phyloP scores from a whole-genome alignment of 2,113 vertebrate species.

The Atractosteus spatula region DNA sequence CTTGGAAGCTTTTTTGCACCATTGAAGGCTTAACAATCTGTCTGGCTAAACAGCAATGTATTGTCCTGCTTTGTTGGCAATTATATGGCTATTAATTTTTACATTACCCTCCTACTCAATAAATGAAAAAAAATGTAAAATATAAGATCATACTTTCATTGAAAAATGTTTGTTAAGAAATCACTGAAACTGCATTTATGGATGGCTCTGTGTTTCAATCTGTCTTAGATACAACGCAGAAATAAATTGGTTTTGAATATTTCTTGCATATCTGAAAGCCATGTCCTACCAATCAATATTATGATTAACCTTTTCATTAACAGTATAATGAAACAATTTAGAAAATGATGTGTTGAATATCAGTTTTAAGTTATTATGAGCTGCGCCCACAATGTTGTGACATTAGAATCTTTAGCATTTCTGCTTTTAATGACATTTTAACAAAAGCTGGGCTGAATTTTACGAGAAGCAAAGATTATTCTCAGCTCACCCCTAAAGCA shows the following conservation, averaged over 20 bases:
- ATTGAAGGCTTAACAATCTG: too few relatives aligned
- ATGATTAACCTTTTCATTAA: not conserved
- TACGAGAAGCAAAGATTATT: too few relatives aligned
- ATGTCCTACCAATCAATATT: constrained; percentile 52
- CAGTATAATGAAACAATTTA: constrained; percentile 37
- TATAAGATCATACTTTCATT: constrained; percentile 57
- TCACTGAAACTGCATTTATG: constrained; percentile 50
- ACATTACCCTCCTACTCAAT: constrained; percentile 45
- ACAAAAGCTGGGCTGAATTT: too few relatives aligned
- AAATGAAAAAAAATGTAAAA: constrained; percentile 59
- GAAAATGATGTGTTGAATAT: not conserved
- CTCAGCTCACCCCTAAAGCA: too few relatives aligned
- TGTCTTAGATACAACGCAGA: constrained; percentile 35
- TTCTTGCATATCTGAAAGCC: constrained; percentile 34
- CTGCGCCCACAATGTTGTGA: too few relatives aligned
- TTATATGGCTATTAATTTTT: constrained; percentile 68
- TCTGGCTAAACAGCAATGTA: constrained; percentile 15
- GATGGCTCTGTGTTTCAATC: constrained; percentile 40
- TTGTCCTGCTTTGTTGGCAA: constrained; percentile 49
- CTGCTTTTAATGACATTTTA: too few relatives aligned
- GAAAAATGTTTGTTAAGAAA: constrained; percentile 57
- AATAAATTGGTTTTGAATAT: constrained; percentile 32
- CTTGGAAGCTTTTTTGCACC: too few relatives aligned
- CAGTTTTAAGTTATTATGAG: not conserved
- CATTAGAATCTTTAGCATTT: too few relatives aligned